phyloP scores from a whole-genome alignment of 2,888 invertebrate species.

The Andricus curvator region DNA sequence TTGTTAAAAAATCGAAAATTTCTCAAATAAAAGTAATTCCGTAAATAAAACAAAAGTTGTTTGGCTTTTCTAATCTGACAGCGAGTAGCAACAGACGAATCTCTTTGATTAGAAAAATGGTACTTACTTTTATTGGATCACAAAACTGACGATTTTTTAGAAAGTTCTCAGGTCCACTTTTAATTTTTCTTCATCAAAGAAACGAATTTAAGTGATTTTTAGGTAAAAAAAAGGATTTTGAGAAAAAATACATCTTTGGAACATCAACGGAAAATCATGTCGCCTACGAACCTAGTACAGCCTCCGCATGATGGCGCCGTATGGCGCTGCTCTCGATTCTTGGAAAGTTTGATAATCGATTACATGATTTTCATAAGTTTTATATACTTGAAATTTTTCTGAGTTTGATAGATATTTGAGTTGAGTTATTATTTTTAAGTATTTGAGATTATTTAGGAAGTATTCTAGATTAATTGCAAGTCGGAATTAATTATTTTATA shows the following conservation, averaged over 20 bases:
- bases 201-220: constrained; percentile 29
- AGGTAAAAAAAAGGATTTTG: constrained; percentile 1
- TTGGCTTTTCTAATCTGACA: background rate
- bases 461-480: background rate
- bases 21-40: background rate
- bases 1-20: background rate
- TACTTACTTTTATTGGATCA: background rate
- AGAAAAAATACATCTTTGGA: constrained; percentile 30
- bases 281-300: background rate
- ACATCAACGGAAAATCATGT: constrained; percentile 17
- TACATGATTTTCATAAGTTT: background rate
- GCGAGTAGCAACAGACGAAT: background rate
- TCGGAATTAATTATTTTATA: background rate
- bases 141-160: background rate
- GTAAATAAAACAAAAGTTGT: background rate
- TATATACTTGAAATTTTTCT: background rate
- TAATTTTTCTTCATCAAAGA: constrained; percentile 6
- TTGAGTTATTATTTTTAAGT: background rate
- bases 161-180: background rate
- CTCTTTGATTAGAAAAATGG: background rate
- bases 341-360: background rate
- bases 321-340: constrained; percentile 10
- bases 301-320: constrained; percentile 11
- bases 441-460: background rate
- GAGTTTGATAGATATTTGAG: background rate